These are phyloP conservation scores for Penelope pileata DNA, from an alignment of 2,113 vertebrate genomes.

Conservation along the genomic window DNA sequence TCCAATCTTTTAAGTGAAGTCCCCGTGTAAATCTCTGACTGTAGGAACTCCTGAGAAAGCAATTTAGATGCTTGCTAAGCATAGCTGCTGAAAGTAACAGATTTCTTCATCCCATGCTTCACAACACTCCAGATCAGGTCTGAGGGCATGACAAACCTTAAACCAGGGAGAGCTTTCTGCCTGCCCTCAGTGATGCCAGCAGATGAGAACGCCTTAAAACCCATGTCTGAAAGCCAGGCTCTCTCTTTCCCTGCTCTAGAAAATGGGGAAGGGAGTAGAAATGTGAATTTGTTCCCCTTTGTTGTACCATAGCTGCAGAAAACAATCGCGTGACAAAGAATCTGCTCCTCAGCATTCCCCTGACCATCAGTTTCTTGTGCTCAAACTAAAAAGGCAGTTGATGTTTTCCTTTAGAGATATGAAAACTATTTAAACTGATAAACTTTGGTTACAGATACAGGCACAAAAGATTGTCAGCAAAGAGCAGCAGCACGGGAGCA, in stretches of 20 bases:
- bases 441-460: accelerated
- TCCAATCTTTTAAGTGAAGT: neutral
- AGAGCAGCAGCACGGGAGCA: neutral
- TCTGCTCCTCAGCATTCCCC: neutral
- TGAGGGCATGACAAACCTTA: neutral
- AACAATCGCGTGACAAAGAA: neutral
- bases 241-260: neutral
- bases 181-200: neutral
- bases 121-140: neutral
- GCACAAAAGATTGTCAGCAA: neutral
- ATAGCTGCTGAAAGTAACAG: neutral
- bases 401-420: neutral
- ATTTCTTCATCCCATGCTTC: neutral
- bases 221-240: neutral
- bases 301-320: no score
- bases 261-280: neutral
- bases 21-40: neutral
- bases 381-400: neutral
- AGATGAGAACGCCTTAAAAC: neutral
- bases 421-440: neutral
- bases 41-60: neutral
- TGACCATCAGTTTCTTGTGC: neutral
- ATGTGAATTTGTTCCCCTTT: neutral
- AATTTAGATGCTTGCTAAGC: neutral
- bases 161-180: neutral